Evolutionary conservation across 2,888 invertebrate species (phyloP).

Genomic region (Galerucella calmariensis): DNA sequence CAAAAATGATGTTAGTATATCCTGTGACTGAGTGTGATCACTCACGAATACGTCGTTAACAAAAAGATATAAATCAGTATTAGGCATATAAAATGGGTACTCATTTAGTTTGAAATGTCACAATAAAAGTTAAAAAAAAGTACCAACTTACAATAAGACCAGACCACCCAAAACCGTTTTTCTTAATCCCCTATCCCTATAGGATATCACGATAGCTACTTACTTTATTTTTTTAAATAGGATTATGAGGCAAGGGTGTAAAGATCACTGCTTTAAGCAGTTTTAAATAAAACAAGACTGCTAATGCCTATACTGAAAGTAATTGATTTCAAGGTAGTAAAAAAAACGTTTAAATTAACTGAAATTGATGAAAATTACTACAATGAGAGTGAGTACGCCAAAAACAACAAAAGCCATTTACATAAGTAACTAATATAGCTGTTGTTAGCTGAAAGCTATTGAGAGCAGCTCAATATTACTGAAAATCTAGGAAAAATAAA

Average conservation of each 20-base stretch:
- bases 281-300: background rate
- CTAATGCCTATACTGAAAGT: background rate
- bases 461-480: no score
- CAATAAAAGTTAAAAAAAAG: constrained; percentile 9
- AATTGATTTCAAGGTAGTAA: no score
- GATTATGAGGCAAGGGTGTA: background rate
- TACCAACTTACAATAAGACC: background rate
- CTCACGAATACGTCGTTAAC: background rate
- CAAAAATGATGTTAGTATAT: background rate
- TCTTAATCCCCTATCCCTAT: constrained; percentile 22
- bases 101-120: constrained; percentile 4
- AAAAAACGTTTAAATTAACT: no score
- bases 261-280: background rate
- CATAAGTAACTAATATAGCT: no score
- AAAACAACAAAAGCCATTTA: no score
- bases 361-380: no score
- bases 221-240: background rate
- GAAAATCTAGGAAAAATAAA: no score
- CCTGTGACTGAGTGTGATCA: background rate
- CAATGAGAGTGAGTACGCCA: no score
- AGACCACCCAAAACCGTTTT: constrained; percentile 27
- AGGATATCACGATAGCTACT: constrained; percentile 16
- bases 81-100: background rate
- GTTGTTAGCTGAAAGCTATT: no score
- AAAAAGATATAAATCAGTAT: constrained; percentile 22